phyloP scores from a whole-genome alignment of 2,888 invertebrate species.

The Megaustenia siamemsis region DNA sequence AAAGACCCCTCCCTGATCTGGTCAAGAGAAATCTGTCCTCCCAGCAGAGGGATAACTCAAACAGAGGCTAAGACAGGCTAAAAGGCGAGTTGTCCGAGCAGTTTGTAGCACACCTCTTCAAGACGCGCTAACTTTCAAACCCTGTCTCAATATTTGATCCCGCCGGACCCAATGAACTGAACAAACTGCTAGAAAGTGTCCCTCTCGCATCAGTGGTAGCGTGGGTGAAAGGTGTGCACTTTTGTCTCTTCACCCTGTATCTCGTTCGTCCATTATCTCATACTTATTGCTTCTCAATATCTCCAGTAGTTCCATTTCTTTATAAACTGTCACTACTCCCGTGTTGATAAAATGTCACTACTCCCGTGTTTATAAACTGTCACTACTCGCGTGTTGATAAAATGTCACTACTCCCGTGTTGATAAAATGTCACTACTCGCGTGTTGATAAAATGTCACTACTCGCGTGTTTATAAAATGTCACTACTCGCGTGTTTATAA shows the following conservation, averaged over 20 bases:
- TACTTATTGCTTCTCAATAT: neutral
- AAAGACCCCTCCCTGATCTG: conserved; percentile 19
- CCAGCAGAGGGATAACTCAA: conserved; percentile 28
- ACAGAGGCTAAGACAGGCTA: neutral
- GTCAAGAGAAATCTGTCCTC: conserved; percentile 12
- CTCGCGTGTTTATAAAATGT: too few relatives aligned
- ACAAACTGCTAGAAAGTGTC: conserved; percentile 18
- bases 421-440: too few relatives aligned
- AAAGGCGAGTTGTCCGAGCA: conserved; percentile 13
- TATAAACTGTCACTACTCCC: too few relatives aligned
- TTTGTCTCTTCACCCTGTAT: neutral
- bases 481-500: too few relatives aligned
- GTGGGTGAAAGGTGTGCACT: too few relatives aligned
- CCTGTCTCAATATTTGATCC: conserved; percentile 29
- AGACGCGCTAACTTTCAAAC: conserved; percentile 39
- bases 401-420: too few relatives aligned
- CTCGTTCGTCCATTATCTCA: neutral
- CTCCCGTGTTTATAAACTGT: too few relatives aligned
- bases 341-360: too few relatives aligned
- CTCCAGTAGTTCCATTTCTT: neutral
- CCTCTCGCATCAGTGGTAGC: too few relatives aligned
- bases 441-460: too few relatives aligned
- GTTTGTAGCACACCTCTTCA: conserved; percentile 14
- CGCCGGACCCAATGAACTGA: conserved; percentile 10
- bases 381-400: too few relatives aligned